A percentile compares a stretch with the other conserved stretches of the same genome.
phyloP scores from a whole-genome alignment of 2,888 invertebrate genomes.

The Laothoe populi region DNA sequence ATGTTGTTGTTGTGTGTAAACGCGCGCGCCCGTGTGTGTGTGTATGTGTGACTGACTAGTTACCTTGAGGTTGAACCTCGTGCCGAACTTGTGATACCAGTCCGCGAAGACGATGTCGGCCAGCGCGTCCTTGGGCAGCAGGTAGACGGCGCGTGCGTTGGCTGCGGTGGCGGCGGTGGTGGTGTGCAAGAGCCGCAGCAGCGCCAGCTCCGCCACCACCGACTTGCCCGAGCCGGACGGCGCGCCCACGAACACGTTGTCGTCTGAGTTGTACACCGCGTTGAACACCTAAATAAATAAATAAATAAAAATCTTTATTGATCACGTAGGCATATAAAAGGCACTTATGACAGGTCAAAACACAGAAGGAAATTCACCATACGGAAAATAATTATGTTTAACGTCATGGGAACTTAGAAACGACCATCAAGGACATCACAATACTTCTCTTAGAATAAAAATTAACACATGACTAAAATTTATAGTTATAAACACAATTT shows the following conservation, averaged over 20 bases:
- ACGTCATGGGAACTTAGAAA: too few relatives aligned
- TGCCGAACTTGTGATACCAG: slow-evolving; percentile 95
- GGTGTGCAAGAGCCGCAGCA: slow-evolving; percentile 92
- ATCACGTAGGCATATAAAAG: too few relatives aligned
- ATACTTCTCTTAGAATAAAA: too few relatives aligned
- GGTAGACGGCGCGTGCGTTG: slow-evolving; percentile 96
- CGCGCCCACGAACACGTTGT: slow-evolving; percentile 98
- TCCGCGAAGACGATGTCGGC: slow-evolving; percentile 96
- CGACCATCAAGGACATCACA: too few relatives aligned
- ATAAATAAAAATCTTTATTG: too few relatives aligned
- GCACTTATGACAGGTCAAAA: too few relatives aligned
- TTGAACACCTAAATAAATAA: slow-evolving; percentile 92
- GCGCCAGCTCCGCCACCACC: slow-evolving; percentile 97
- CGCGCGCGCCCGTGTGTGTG: background rate
- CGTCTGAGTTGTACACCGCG: slow-evolving; percentile 98
- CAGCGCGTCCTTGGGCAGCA: slow-evolving; percentile 96
- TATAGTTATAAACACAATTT: too few relatives aligned
- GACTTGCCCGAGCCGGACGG: slow-evolving; percentile 97
- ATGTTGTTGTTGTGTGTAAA: too few relatives aligned
- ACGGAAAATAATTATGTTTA: too few relatives aligned
- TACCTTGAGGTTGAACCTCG: slow-evolving; percentile 90
- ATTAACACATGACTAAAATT: too few relatives aligned
- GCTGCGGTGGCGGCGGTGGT: slow-evolving; percentile 87
- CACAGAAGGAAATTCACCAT: too few relatives aligned
- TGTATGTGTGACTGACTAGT: background rate